A percentile compares a stretch with the other conserved stretches of the same genome.
Evolutionary conservation across 2,113 vertebrate species (phyloP).

Genomic region (Corvus moneduloides): DNA sequence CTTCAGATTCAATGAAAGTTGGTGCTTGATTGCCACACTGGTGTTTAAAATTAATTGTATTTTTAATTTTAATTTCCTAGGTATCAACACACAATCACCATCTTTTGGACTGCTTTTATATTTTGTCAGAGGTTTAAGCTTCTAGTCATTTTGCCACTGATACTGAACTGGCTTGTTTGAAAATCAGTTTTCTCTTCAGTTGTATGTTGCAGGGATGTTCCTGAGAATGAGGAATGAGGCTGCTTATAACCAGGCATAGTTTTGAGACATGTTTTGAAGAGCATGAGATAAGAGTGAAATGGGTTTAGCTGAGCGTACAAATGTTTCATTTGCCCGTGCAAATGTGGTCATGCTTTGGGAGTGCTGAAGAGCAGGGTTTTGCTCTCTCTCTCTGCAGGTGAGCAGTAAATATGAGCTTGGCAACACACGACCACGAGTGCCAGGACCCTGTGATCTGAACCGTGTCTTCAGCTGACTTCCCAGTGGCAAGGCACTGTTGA

Average conservation of each 20-base stretch:
- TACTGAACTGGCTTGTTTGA: background rate
- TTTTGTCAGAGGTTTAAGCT: background rate
- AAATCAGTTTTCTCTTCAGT: background rate
- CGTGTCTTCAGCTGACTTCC: constrained; percentile 4
- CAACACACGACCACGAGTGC: fast-evolving
- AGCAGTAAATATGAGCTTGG: background rate
- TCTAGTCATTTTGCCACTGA: background rate
- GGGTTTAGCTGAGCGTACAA: background rate
- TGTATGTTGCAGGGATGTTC: background rate
- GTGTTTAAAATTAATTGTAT: background rate
- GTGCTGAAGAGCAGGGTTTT: constrained; percentile 7
- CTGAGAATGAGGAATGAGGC: background rate
- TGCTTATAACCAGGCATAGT: background rate
- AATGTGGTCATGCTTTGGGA: background rate
- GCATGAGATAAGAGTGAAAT: background rate
- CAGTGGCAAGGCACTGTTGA: constrained; percentile 44
- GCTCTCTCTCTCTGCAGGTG: constrained; percentile 25
- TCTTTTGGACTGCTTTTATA: background rate
- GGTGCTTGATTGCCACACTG: background rate
- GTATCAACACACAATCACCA: background rate
- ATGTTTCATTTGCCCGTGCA: background rate
- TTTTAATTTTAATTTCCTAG: background rate
- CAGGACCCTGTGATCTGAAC: constrained; percentile 9
- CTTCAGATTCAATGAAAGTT: background rate
- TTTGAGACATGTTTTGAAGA: background rate